These are phyloP conservation scores for Pterocles orientalis DNA, from an alignment of 2,113 vertebrate genomes.

Conservation along the genomic window DNA sequence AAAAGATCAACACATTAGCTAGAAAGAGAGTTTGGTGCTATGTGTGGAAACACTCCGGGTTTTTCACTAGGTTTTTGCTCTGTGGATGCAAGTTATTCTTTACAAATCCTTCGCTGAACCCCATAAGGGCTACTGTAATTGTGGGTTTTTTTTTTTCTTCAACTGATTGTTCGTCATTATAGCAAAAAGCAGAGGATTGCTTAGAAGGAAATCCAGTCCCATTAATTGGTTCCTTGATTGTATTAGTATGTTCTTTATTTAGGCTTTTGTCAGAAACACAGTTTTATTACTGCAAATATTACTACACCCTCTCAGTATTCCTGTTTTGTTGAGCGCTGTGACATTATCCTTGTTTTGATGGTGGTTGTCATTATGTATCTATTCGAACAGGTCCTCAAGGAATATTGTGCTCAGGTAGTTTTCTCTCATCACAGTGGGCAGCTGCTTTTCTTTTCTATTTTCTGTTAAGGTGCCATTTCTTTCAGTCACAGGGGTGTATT, in stretches of 20 bases:
- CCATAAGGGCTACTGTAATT: neutral
- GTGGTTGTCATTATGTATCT: constrained; percentile 56
- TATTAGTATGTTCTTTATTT: neutral
- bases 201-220: neutral
- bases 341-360: constrained; percentile 41
- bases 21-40: neutral
- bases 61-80: neutral
- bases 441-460: constrained; percentile 59
- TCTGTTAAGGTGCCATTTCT: constrained; percentile 48
- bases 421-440: constrained; percentile 22
- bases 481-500: constrained; percentile 19
- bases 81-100: neutral
- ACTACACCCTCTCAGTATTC: neutral
- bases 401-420: constrained; percentile 22
- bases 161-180: neutral
- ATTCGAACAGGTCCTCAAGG: constrained; percentile 37
- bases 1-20: neutral
- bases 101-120: neutral
- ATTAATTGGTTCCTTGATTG: neutral
- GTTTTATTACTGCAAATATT: constrained; percentile 34
- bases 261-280: constrained; percentile 11
- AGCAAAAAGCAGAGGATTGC: neutral
- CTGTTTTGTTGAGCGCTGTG: neutral
- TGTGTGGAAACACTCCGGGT: neutral
- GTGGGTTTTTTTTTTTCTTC: neutral